A percentile compares a stretch with the other conserved stretches of the same genome.
Evolutionary conservation across 2,113 vertebrate species (phyloP).

Genomic region (Hemiscyllium ocellatum): DNA sequence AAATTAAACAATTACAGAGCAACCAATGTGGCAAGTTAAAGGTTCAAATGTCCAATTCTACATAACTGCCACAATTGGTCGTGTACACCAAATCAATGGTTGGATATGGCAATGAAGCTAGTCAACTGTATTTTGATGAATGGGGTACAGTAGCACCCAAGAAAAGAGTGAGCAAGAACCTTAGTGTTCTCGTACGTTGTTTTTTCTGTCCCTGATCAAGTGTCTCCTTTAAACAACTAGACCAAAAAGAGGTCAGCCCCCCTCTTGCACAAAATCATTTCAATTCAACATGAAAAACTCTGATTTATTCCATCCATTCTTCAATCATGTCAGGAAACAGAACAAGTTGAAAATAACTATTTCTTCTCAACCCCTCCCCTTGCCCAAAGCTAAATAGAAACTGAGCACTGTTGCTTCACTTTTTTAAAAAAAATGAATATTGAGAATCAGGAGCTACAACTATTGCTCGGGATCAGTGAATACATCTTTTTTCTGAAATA

Average conservation of each 20-base stretch:
- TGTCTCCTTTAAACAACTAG: neutral
- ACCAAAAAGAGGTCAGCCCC: neutral
- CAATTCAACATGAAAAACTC: neutral
- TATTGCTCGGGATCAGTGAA: neutral
- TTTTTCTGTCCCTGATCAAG: neutral
- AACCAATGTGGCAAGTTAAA: neutral
- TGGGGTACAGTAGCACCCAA: neutral
- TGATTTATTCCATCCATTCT: constrained; percentile 15
- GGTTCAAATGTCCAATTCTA: neutral
- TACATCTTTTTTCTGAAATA: neutral
- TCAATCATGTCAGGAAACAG: constrained; percentile 25
- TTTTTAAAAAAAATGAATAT: neutral
- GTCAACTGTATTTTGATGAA: neutral
- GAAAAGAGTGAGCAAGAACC: neutral
- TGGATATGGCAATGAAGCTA: neutral
- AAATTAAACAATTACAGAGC: neutral
- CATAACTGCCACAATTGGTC: neutral
- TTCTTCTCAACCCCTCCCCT: neutral
- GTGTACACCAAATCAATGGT: neutral
- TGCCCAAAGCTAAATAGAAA: neutral
- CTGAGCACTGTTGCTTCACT: neutral
- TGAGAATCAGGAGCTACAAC: neutral
- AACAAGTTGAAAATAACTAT: constrained; percentile 21
- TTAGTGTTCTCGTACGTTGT: neutral
- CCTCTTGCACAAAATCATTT: neutral